Evolutionary conservation across 35 echinoderm and acorn worm genomes (phyloP).

Genomic region (Chiridota heheva): DNA sequence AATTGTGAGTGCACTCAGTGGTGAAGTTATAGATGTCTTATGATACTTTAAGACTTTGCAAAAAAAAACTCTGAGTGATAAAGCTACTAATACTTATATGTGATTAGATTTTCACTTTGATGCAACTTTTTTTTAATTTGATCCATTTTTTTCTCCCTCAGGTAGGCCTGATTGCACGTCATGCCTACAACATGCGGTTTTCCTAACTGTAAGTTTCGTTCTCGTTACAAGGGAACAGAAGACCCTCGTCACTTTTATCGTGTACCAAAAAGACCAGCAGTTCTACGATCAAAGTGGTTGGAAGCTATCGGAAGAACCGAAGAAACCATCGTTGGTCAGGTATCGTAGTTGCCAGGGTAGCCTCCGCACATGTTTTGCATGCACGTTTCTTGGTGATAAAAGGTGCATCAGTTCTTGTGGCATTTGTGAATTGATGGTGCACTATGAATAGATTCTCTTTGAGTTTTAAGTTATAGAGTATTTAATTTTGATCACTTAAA

Average conservation of each 20-base stretch:
- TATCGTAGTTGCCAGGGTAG: slow-evolving; percentile 60
- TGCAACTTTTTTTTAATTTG: slow-evolving; percentile 14
- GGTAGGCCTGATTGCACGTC: slow-evolving; percentile 99
- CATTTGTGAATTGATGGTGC: too few relatives aligned
- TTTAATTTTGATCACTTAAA: too few relatives aligned
- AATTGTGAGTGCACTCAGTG: too few relatives aligned
- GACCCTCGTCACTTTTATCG: slow-evolving; percentile 99
- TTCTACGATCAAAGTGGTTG: slow-evolving; percentile 97
- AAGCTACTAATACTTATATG: too few relatives aligned
- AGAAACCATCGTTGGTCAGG: slow-evolving; percentile 99
- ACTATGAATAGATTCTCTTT: too few relatives aligned
- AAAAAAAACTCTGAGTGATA: too few relatives aligned
- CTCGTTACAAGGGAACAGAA: slow-evolving; percentile 99
- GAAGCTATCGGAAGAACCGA: slow-evolving; percentile 99
- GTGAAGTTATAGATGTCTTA: too few relatives aligned
- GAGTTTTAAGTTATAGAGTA: too few relatives aligned
- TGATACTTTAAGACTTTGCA: too few relatives aligned
- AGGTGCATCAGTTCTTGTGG: too few relatives aligned
- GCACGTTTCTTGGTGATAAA: too few relatives aligned
- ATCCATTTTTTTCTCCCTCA: slow-evolving; percentile 51
- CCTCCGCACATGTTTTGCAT: not conserved
- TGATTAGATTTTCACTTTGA: too few relatives aligned
- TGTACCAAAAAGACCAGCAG: slow-evolving; percentile 94
- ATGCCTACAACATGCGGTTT: slow-evolving; percentile 99
- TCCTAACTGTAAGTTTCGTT: slow-evolving; percentile 99